Evolutionary conservation across 2,113 vertebrate genomes (phyloP), one percentile per base, ranked within the genome.

Genomic region (Ophthalmolycus amberensis): DNA sequence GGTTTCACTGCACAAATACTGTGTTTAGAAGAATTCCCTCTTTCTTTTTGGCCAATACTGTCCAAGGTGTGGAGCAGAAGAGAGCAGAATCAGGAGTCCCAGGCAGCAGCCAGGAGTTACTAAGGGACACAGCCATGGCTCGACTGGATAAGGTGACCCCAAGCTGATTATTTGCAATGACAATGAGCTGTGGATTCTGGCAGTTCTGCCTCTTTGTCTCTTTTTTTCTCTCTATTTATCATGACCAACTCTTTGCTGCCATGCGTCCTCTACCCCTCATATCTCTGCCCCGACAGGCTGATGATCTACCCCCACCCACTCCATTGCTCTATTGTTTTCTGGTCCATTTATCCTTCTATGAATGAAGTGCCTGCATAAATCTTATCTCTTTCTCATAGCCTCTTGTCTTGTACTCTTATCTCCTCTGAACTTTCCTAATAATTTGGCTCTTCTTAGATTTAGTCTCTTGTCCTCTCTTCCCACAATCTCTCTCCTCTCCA

Each of bases 111-210:
- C 60, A 29, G 46, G 25, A 73, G 56, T 48, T 27, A 64, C n/a
- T 20, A 9, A 22, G 38, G 52, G 71, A 67, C 54, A 62, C 37
- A 69, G 52, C 50, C 50, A 42, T 18, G 7, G 58, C 27, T 48
- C 27, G 37, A n/a, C 76, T 22, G n/a, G 65, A 67, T 71, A 83
- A 82, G 83, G 86, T 90, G 83, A 89, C 87, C 81, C 5, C 9
- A 46, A 59, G 71, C 89, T 79, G 83, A 78, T 83, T 89, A 82
- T 88, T 90, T 88, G 67, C 79, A 80, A 50, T 50, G 78, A 85
- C 77, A 79, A 82, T 79, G 60, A 88, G 72, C 27, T 85, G 83
- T 80, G 71, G 71, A 56, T 77, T 72, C 83, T 88, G 83, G 70
- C 82, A 77, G 77, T 46, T 50, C 50, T 71, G 32, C 37, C 40